Evolutionary conservation across 2,113 vertebrate genomes (phyloP), one percentile per base, ranked within the genome.

Genomic region (Corynorhinus townsendii): DNA sequence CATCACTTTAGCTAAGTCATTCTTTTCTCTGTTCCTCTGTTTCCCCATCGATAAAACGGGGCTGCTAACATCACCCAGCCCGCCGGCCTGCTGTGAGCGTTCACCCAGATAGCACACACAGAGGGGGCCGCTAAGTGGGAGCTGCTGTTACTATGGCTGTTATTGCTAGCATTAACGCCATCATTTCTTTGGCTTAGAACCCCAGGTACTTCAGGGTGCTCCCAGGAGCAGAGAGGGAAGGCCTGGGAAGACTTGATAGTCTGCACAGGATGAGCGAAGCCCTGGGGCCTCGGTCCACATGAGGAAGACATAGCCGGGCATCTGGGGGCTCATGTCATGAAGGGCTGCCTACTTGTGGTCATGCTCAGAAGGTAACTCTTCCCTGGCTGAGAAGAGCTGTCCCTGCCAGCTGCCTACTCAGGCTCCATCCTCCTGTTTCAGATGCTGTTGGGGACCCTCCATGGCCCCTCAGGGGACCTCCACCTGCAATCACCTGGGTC

Each of bases 391-490:
- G 59, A 59, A 45, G 82, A 35, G 56, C 9, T 33, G 35, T 26
- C 15, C 0, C 19, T 9, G 71, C 86, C 28, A 64, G 76, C 49
- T 24, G 5, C 49, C 22, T 6, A 1, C 26, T 1, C 80, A 6
- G 84, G 30, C 62, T 20, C 45, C 79, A 30, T 5, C 20, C 33
- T 17, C n/a, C 33, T 35, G 24, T 26, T 54, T 68, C 38, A 9
- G 16, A 22, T 1, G 11, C 35, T 3, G 75, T 20, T 1, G 3
- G 11, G 9, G 30, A 26, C 33, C 35, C 7, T 30, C 73, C 22
- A 4, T 2, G 8, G 2, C n/a, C 43, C 19, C 4, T 3, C 2
- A 0, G 33, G 4, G 20, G 56, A 59, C 56, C 56, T 62, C 52
- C 35, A 28, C 28, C 6, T 17, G 35, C 38, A 76, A 35, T 77